Percentiles rank a stretch among this genome's conserved stretches.
These are phyloP conservation scores for Perognathus longimembris DNA, from an alignment of 2,113 vertebrate genomes.

Conservation along the genomic window DNA sequence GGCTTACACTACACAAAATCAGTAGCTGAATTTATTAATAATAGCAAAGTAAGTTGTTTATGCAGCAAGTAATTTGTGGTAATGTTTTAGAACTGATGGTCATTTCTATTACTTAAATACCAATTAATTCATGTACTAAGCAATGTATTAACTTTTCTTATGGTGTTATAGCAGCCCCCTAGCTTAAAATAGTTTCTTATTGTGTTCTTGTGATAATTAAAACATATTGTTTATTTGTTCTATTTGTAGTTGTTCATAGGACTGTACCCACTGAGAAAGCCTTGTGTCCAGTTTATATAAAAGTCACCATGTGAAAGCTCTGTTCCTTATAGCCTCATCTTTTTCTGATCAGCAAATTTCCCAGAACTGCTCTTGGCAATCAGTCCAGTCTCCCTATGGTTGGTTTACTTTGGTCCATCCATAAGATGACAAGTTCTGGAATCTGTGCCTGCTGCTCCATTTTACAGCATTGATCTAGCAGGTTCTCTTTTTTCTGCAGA, in stretches of 20 bases:
- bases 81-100: slow-evolving; percentile 71
- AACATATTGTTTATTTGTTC: slow-evolving; percentile 10
- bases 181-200: slow-evolving; percentile 55
- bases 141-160: slow-evolving; percentile 71
- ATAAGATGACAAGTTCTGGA: neutral
- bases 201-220: slow-evolving; percentile 67
- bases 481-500: neutral
- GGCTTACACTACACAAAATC: slow-evolving; percentile 62
- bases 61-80: slow-evolving; percentile 62
- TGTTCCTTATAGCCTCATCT: neutral
- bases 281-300: neutral
- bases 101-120: slow-evolving; percentile 77
- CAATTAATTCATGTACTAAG: slow-evolving; percentile 72
- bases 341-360: neutral
- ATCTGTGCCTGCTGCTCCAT: neutral
- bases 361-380: neutral
- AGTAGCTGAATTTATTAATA: slow-evolving; percentile 71
- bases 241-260: neutral
- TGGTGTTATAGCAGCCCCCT: slow-evolving; percentile 10
- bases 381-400: neutral
- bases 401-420: neutral
- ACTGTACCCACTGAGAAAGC: neutral
- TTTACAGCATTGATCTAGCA: neutral
- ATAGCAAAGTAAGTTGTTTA: slow-evolving; percentile 65
- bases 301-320: neutral